Evolutionary conservation across 1,140 invertebrate species (phyloP).

Genomic region (Sinella curviseta): DNA sequence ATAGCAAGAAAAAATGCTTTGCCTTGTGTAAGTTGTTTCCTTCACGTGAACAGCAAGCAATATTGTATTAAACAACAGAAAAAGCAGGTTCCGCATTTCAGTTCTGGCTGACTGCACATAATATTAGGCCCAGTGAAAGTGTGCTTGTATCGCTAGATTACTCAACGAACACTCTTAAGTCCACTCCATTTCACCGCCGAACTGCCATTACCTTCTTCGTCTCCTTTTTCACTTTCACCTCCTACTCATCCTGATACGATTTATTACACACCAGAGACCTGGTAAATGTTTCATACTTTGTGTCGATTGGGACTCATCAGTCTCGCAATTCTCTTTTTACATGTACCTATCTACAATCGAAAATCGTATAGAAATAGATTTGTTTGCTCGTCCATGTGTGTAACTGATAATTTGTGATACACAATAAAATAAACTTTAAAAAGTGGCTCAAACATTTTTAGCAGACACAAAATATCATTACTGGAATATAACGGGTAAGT

Average conservation of each 20-base stretch:
- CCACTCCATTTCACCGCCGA: constrained; percentile 8
- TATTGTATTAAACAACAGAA: neutral
- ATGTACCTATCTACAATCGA: too few relatives aligned
- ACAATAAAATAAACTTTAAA: too few relatives aligned
- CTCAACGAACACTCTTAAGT: constrained; percentile 9
- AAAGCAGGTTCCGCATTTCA: neutral
- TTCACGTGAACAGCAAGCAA: neutral
- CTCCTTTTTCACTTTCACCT: constrained; percentile 17
- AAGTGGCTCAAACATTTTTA: too few relatives aligned
- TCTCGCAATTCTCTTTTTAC: neutral
- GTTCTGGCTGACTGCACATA: neutral
- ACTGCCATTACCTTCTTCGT: constrained; percentile 3
- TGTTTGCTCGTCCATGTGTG: too few relatives aligned
- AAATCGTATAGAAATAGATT: too few relatives aligned
- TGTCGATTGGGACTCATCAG: constrained; percentile 22
- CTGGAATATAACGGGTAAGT: too few relatives aligned
- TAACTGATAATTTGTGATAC: too few relatives aligned
- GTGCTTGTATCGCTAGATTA: constrained; percentile 2
- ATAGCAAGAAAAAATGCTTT: neutral
- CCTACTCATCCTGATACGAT: neutral
- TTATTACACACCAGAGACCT: constrained; percentile 1
- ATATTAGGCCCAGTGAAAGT: neutral
- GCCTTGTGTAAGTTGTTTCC: neutral
- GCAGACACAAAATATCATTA: too few relatives aligned
- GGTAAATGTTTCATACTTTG: constrained; percentile 25